Conservation (phyloP, 2,113 vertebrate genomes). For the Macquaria australasica region DNA sequence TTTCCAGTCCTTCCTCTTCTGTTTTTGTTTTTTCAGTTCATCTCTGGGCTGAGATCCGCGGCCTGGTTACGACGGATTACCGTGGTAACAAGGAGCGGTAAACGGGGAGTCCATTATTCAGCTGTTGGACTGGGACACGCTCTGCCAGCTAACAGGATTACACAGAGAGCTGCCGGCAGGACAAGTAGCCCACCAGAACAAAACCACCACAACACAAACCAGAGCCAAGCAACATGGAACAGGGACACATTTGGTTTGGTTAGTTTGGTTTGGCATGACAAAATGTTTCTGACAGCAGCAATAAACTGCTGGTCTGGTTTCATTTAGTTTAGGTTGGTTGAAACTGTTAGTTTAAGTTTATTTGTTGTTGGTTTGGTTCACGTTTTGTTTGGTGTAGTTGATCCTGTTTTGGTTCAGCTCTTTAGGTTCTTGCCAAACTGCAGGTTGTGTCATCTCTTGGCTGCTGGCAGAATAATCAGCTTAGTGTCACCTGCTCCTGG, state of each 20-base stretch:
- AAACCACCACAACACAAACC: slow-evolving; percentile 5
- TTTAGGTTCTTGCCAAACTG: no score
- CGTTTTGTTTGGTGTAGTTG: no score
- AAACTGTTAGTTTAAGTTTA: no score
- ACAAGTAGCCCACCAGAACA: background rate
- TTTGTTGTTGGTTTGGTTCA: no score
- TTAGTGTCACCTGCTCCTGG: no score
- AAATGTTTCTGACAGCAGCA: no score
- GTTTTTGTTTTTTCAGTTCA: background rate
- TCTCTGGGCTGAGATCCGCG: slow-evolving; percentile 12
- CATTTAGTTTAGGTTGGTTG: no score
- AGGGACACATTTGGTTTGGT: background rate
- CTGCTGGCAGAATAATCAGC: no score
- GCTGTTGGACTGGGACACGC: slow-evolving; percentile 7
- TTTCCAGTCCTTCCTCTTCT: background rate
- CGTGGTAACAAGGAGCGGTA: background rate
- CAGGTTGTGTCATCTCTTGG: no score
- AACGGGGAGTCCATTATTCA: slow-evolving; percentile 16
- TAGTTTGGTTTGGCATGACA: no score
- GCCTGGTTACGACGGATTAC: slow-evolving; percentile 36
- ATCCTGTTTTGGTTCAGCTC: no score
- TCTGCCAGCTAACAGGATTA: slow-evolving; percentile 53
- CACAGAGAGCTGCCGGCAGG: slow-evolving; percentile 1
- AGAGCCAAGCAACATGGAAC: slow-evolving; percentile 9
- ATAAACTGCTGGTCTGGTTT: no score